A percentile compares a stretch with the other conserved stretches of the same genome.
Conservation (phyloP, 2,797 vertebrate species). For the Sebastes wilsoni region DNA sequence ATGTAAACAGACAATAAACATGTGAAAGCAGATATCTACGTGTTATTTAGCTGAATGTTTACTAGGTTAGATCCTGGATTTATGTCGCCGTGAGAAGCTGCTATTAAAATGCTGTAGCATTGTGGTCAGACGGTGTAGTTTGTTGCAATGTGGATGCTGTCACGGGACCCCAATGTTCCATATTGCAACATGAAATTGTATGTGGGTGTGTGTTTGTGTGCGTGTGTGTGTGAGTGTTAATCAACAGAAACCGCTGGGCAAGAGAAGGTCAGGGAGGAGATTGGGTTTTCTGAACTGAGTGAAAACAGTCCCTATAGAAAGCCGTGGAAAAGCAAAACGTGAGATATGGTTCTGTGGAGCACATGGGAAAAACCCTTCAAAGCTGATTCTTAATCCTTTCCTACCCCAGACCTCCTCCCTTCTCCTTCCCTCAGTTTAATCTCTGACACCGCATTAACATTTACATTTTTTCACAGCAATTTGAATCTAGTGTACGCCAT, state of each 20-base stretch:
- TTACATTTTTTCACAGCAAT: constrained; percentile 67
- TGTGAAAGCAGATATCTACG: background rate
- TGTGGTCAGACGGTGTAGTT: constrained; percentile 15
- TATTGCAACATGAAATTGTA: constrained; percentile 40
- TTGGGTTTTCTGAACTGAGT: constrained; percentile 72
- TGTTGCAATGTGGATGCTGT: constrained; percentile 24
- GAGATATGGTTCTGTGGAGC: constrained; percentile 65
- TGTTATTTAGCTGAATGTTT: background rate
- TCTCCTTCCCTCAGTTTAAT: constrained; percentile 63
- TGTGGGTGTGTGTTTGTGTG: constrained; percentile 2
- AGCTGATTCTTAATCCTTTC: constrained; percentile 73
- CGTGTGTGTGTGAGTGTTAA: constrained; percentile 47
- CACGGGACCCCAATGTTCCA: constrained; percentile 19
- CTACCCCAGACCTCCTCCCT: constrained; percentile 52
- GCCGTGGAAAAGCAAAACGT: constrained; percentile 51
- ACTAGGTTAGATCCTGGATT: background rate
- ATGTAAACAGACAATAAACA: background rate
- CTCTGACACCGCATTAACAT: constrained; percentile 74
- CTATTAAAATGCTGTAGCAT: background rate
- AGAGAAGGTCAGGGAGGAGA: constrained; percentile 76
- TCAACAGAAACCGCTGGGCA: constrained; percentile 63
- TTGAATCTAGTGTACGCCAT: constrained; percentile 54
- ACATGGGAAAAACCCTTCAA: constrained; percentile 75
- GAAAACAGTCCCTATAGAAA: constrained; percentile 67
- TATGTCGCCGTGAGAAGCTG: background rate